phyloP scores from a whole-genome alignment of 2,113 vertebrate species.

The Onychostoma macrolepis region DNA sequence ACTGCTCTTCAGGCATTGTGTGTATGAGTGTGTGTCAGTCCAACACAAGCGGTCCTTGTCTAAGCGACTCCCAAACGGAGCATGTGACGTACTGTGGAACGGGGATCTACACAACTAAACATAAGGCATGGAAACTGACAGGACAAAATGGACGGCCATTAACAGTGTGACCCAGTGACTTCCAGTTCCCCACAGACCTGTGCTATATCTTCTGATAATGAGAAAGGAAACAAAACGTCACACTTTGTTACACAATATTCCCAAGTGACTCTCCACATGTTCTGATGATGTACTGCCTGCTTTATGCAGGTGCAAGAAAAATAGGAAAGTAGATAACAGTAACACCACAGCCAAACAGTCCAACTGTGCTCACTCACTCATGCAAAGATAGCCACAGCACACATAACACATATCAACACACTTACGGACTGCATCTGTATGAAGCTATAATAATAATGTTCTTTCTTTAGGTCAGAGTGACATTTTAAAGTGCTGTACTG shows the following conservation, averaged over 20 bases:
- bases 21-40: slow-evolving; percentile 10
- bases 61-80: slow-evolving; percentile 42
- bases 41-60: slow-evolving; percentile 52
- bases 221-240: slow-evolving; percentile 19
- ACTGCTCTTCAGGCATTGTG: slow-evolving; percentile 37
- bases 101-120: slow-evolving; percentile 13
- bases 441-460: not conserved
- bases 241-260: not conserved
- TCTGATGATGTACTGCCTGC: slow-evolving; percentile 17
- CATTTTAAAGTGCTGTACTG: not conserved
- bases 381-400: not conserved
- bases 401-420: not conserved
- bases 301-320: slow-evolving; percentile 33
- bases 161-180: slow-evolving; percentile 1
- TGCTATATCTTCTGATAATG: slow-evolving; percentile 34
- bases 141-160: slow-evolving; percentile 14
- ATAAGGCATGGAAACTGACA: slow-evolving; percentile 7
- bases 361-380: not conserved
- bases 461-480: not conserved
- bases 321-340: slow-evolving; percentile 27
- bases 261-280: slow-evolving; percentile 10
- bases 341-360: not conserved
- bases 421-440: not conserved
- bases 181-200: slow-evolving; percentile 1
- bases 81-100: slow-evolving; percentile 47